Percentiles rank a stretch among this genome's conserved stretches.
Evolutionary conservation across 2,113 vertebrate genomes (phyloP).

Genomic region (Dinomys branickii): DNA sequence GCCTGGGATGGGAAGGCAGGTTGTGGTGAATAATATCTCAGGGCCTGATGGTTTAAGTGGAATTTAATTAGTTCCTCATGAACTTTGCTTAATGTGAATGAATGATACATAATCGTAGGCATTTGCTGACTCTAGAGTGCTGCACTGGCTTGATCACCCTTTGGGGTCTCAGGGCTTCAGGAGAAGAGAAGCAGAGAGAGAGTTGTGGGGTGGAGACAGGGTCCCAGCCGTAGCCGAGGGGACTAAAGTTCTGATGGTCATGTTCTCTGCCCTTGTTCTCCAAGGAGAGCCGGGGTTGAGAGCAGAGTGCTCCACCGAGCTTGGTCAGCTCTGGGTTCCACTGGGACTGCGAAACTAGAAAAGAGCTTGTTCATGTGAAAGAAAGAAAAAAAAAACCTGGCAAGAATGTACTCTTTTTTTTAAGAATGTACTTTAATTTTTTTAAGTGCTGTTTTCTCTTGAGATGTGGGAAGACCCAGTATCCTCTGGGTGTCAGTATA

Average conservation of each 20-base stretch:
- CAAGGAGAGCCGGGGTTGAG: not conserved
- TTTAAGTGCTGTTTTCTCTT: not conserved
- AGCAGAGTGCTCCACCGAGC: not conserved
- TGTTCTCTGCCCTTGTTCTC: not conserved
- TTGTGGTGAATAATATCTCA: constrained; percentile 23
- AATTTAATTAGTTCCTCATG: not conserved
- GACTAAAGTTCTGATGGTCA: not conserved
- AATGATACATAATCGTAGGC: not conserved
- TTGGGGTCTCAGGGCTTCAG: constrained; percentile 16
- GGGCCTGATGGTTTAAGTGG: constrained; percentile 27
- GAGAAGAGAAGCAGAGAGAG: not conserved
- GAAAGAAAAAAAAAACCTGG: not conserved
- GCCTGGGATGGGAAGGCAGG: not conserved
- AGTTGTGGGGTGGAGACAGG: not conserved
- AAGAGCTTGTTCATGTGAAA: constrained; percentile 33
- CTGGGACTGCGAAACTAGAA: constrained; percentile 7
- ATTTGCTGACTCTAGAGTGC: not conserved
- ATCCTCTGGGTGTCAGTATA: not conserved
- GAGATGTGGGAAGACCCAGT: not conserved
- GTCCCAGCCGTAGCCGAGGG: not conserved
- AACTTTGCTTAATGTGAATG: constrained; percentile 43
- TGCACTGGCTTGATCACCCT: not conserved
- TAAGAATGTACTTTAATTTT: constrained; percentile 21
- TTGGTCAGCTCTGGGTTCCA: not conserved
- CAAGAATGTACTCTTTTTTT: not conserved